Base-by-base conservation (phyloP, 1,140 invertebrate species). In the Drosophila sucinea region DNA sequence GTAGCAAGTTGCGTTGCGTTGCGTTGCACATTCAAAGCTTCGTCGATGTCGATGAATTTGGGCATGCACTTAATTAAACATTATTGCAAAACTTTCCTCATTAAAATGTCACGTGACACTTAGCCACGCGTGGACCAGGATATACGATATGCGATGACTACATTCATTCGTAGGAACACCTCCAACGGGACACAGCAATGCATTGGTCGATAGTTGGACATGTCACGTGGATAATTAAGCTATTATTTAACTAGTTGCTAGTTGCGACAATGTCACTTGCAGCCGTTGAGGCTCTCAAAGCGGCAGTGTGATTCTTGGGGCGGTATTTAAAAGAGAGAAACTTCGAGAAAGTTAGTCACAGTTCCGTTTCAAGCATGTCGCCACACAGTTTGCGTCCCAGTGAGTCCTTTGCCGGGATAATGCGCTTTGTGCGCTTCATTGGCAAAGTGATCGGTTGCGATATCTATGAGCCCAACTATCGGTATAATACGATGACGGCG, bases 81-180 rank as follows among this genome's bases (percentile, higher is more conserved):
- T 65, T 67, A 56, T 35, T 38, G 67, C 58, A 44, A 71, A 87
- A 80, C 64, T 89, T 89, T 84, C 35, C 80, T 81, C 84, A 89
- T 89, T 89, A 89, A 80, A 84, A 60, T 84, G 84, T 74, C 84
- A 89, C 68, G 63, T 89, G 71, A 67, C 67, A 74, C 51, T 51
- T 51, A 27, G 44, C 44, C 44, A 47, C 17, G 17, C 11, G 44
- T 7, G 44, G 17, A 2, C 1, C 41, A 47, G 23, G 10, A 51
- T 47, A 17, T 7, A 27, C 7, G 8, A 51, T 27, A 47, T 63
- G 38, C 38, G 30, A 32, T 17, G 17, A 17, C 17, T 17, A 17
- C 17, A 17, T 17, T 17, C 17, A 17, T 17, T 17, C 17, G 17
- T 17, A 17, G 17, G 17, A 17, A 17, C 0, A 17, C 17, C 17